Percentiles rank a stretch among this genome's conserved stretches.
phyloP scores from a whole-genome alignment of 2,888 invertebrate species.

The Drosophila multiciliata region DNA sequence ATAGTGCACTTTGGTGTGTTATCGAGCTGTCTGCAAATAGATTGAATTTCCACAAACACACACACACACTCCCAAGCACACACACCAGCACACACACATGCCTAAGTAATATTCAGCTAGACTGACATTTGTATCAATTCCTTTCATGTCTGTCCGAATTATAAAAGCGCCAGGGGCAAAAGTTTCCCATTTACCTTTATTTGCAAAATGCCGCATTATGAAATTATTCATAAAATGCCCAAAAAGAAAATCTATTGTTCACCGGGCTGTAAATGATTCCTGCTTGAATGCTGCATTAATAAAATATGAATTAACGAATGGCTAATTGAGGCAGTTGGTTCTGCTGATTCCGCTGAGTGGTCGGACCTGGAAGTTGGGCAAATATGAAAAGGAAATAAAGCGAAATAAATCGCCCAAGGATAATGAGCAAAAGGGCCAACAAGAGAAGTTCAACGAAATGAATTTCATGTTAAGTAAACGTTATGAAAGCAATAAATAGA shows the following conservation, averaged over 20 bases:
- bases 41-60: slow-evolving; percentile 46
- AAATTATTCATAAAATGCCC: slow-evolving; percentile 6
- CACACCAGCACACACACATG: neutral
- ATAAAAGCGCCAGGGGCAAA: neutral
- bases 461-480: slow-evolving; percentile 45
- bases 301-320: slow-evolving; percentile 35
- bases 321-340: slow-evolving; percentile 58
- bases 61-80: neutral
- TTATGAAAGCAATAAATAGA: slow-evolving; percentile 27
- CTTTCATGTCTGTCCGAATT: neutral
- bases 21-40: slow-evolving; percentile 43
- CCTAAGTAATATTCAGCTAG: neutral
- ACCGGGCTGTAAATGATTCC: neutral
- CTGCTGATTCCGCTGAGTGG: slow-evolving; percentile 8
- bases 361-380: slow-evolving; percentile 21
- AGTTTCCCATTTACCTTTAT: neutral
- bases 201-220: neutral
- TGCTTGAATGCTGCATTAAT: slow-evolving; percentile 12
- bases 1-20: slow-evolving; percentile 51
- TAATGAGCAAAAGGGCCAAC: slow-evolving; percentile 25
- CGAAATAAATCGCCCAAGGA: slow-evolving; percentile 38
- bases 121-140: slow-evolving; percentile 5
- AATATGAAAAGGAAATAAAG: slow-evolving; percentile 59
- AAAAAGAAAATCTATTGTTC: neutral
- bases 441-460: slow-evolving; percentile 9